phyloP scores from a whole-genome alignment of 2,888 invertebrate species.

The Polydrusus pterygomalis region DNA sequence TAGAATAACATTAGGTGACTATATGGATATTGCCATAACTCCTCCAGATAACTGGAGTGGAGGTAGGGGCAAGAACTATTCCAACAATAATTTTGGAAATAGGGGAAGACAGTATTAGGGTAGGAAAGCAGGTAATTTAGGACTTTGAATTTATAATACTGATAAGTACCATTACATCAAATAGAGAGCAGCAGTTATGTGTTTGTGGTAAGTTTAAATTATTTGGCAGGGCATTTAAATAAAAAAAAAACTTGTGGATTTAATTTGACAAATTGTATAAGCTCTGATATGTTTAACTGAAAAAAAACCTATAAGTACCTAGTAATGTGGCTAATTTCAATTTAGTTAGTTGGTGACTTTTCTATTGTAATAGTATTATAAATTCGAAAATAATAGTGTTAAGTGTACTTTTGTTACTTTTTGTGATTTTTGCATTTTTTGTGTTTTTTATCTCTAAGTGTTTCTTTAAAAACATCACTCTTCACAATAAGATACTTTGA shows the following conservation, averaged over 20 bases:
- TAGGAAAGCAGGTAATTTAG: background rate
- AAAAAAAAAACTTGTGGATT: too few relatives aligned
- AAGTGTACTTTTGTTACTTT: background rate
- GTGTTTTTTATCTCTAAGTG: background rate
- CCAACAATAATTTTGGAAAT: slow-evolving; percentile 79
- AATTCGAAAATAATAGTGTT: background rate
- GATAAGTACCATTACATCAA: background rate
- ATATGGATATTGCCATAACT: slow-evolving; percentile 96
- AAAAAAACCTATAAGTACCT: too few relatives aligned
- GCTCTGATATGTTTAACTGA: too few relatives aligned
- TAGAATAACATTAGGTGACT: slow-evolving; percentile 96
- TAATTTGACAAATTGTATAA: background rate
- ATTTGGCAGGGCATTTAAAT: background rate
- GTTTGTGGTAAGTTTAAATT: too few relatives aligned
- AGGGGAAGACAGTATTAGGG: slow-evolving; percentile 75
- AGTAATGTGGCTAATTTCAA: too few relatives aligned
- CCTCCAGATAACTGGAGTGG: slow-evolving; percentile 86
- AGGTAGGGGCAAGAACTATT: slow-evolving; percentile 75
- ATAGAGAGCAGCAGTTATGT: too few relatives aligned
- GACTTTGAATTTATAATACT: slow-evolving; percentile 19
- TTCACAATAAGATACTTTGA: too few relatives aligned
- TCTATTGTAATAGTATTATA: background rate
- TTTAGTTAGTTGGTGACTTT: too few relatives aligned
- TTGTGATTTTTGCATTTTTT: background rate
- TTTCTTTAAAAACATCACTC: too few relatives aligned